These are phyloP conservation scores for Opisthograptis luteolata DNA, from an alignment of 2,888 invertebrate genomes.

Conservation along the genomic window DNA sequence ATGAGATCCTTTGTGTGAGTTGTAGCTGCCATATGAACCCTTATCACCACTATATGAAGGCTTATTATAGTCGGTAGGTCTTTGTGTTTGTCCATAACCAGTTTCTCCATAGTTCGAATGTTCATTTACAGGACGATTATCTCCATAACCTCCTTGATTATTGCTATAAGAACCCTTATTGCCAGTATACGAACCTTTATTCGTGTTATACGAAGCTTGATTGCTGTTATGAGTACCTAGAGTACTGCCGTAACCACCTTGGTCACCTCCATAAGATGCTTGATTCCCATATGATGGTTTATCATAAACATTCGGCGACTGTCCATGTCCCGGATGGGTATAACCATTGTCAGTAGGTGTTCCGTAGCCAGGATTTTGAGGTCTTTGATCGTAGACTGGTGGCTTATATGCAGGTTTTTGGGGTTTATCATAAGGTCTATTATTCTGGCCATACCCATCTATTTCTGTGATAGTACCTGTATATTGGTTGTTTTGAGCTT, in stretches of 20 bases:
- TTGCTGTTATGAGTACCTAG: slow-evolving; percentile 28
- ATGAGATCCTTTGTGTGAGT: slow-evolving; percentile 24
- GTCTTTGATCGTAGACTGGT: slow-evolving; percentile 22
- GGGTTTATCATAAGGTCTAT: slow-evolving; percentile 38
- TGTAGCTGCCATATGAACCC: slow-evolving; percentile 15
- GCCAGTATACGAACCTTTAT: slow-evolving; percentile 10
- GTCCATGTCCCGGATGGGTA: slow-evolving; percentile 16
- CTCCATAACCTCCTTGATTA: slow-evolving; percentile 11
- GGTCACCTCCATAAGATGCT: slow-evolving; percentile 28
- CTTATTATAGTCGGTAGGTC: slow-evolving; percentile 28
- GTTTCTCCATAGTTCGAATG: slow-evolving; percentile 9
- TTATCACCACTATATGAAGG: slow-evolving; percentile 10
- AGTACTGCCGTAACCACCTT: slow-evolving; percentile 27
- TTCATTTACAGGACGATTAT: slow-evolving; percentile 11
- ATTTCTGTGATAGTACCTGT: slow-evolving; percentile 45
- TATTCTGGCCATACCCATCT: slow-evolving; percentile 33
- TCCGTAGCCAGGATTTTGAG: slow-evolving; percentile 12
- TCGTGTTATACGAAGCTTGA: slow-evolving; percentile 4
- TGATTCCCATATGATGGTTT: slow-evolving; percentile 29
- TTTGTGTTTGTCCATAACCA: slow-evolving; percentile 18
- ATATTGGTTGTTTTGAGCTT: slow-evolving; percentile 47
- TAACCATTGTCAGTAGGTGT: slow-evolving; percentile 8
- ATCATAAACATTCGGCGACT: slow-evolving; percentile 17
- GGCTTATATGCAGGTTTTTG: slow-evolving; percentile 25
- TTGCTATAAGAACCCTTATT: slow-evolving; percentile 12